phyloP scores from a whole-genome alignment of 2,888 invertebrate genomes.

The Congeria kusceri region DNA sequence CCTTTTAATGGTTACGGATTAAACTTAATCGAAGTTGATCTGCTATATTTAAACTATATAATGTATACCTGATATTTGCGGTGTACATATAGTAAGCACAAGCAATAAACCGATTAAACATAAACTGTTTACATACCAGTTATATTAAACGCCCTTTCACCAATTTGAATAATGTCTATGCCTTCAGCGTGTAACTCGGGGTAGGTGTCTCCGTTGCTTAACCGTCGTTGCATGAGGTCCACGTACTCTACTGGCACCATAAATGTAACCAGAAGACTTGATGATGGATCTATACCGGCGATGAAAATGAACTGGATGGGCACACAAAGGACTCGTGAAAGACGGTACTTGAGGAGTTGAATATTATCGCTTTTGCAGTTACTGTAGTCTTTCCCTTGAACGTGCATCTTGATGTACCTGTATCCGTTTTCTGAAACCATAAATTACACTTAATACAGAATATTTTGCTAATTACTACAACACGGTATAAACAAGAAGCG shows the following conservation, averaged over 20 bases:
- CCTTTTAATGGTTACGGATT: too few relatives aligned
- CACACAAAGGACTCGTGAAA: not conserved
- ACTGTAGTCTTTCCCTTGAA: constrained; percentile 1
- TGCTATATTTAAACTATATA: too few relatives aligned
- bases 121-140: not conserved
- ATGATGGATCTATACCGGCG: constrained; percentile 9
- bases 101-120: too few relatives aligned
- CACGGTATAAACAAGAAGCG: too few relatives aligned
- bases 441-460: too few relatives aligned
- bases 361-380: not conserved
- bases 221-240: not conserved
- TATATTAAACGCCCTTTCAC: not conserved
- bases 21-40: too few relatives aligned
- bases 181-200: not conserved
- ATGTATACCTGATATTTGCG: too few relatives aligned
- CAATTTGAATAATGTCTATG: not conserved
- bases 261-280: constrained; percentile 10
- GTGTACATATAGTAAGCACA: too few relatives aligned
- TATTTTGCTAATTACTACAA: too few relatives aligned
- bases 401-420: not conserved
- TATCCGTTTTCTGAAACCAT: constrained; percentile 12
- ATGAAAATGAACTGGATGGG: constrained; percentile 5
- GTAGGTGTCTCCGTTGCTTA: not conserved
- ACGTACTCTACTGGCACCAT: not conserved
- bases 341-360: not conserved